These are phyloP conservation scores for Euthynnus affinis DNA, from an alignment of 2,797 vertebrate species.

Conservation along the genomic window DNA sequence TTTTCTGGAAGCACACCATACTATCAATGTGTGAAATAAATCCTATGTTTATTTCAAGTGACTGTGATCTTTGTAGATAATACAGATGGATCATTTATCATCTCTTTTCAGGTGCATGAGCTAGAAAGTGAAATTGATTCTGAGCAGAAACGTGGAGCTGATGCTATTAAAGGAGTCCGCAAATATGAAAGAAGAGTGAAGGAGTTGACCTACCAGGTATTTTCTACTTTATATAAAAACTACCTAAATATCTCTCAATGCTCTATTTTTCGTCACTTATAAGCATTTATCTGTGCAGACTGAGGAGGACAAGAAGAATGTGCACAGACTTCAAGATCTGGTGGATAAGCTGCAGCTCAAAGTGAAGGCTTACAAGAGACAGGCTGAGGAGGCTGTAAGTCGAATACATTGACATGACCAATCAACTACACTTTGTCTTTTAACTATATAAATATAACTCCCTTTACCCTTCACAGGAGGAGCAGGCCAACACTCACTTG, in stretches of 20 bases:
- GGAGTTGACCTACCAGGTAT: conserved; percentile 90
- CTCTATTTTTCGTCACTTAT: neutral
- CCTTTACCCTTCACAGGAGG: conserved; percentile 44
- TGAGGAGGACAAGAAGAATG: conserved; percentile 94
- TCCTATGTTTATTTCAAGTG: neutral
- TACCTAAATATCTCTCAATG: neutral
- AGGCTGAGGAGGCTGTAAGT: conserved; percentile 69
- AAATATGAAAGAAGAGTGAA: conserved; percentile 90
- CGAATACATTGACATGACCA: no score
- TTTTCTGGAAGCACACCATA: neutral
- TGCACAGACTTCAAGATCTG: conserved; percentile 90
- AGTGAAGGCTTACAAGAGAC: conserved; percentile 91
- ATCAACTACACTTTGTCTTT: neutral
- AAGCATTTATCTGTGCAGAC: conserved; percentile 57
- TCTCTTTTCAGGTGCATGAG: conserved; percentile 59
- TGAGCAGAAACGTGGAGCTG: conserved; percentile 87
- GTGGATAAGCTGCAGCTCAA: conserved; percentile 93
- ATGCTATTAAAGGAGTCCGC: conserved; percentile 87
- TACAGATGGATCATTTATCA: neutral
- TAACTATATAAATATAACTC: neutral
- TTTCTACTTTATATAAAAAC: neutral
- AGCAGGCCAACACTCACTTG: conserved; percentile 88
- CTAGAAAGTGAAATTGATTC: conserved; percentile 84
- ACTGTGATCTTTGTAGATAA: neutral
- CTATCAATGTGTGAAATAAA: no score